Conservation (phyloP, 2,888 invertebrate species). For the Drosophila kambysellisi region DNA sequence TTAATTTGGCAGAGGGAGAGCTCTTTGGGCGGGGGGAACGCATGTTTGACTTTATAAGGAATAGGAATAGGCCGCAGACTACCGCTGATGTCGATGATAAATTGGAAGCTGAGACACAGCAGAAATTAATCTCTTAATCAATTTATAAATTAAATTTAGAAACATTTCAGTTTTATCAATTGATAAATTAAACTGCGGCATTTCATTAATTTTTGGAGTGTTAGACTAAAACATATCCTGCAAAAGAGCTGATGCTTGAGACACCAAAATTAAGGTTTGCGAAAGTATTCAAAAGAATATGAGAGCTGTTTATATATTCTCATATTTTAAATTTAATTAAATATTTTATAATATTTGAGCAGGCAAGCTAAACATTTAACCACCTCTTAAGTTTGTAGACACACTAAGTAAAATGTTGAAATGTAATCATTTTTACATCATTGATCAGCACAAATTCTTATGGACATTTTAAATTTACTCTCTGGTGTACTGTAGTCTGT, state of each 20-base stretch:
- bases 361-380: background rate
- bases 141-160: background rate
- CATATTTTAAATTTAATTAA: background rate
- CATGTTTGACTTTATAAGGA: slow-evolving; percentile 61
- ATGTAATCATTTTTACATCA: background rate
- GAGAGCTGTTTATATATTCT: too few relatives aligned
- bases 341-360: background rate
- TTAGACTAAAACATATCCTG: slow-evolving; percentile 6
- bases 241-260: background rate
- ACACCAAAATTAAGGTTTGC: background rate
- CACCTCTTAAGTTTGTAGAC: background rate
- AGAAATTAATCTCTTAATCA: slow-evolving; percentile 46
- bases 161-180: slow-evolving; percentile 7
- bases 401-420: background rate
- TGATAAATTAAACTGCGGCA: slow-evolving; percentile 20
- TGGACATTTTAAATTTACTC: background rate
- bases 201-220: slow-evolving; percentile 4
- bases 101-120: slow-evolving; percentile 21
- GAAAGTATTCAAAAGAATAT: background rate
- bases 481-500: too few relatives aligned
- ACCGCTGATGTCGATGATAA: slow-evolving; percentile 6
- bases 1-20: slow-evolving; percentile 60
- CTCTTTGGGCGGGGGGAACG: slow-evolving; percentile 53
- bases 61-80: background rate
- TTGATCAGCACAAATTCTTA: background rate